Percentiles rank a stretch among this genome's conserved stretches.
phyloP scores from a whole-genome alignment of 2,113 vertebrate genomes.

The human (Homo sapiens) region DNA sequence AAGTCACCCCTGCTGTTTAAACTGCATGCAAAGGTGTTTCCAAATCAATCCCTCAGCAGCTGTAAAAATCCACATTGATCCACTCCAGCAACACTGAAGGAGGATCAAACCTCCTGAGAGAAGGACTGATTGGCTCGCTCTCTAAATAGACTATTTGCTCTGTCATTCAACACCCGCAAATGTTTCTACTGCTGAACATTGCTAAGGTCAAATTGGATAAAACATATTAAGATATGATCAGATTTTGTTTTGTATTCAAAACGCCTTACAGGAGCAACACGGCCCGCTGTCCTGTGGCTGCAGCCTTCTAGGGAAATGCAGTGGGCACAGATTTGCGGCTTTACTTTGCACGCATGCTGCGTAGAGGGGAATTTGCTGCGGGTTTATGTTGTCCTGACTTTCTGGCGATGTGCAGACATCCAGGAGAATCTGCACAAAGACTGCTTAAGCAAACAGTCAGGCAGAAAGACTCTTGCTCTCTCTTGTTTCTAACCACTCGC shows the following conservation, averaged over 20 bases:
- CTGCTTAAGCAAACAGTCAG: background rate
- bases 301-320: conserved; percentile 54
- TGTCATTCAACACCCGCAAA: conserved; percentile 33
- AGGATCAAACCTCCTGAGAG: background rate
- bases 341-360: background rate
- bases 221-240: conserved; percentile 77
- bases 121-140: conserved; percentile 24
- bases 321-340: background rate
- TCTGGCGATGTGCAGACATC: background rate
- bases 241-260: conserved; percentile 70
- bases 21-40: background rate
- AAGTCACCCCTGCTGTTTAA: background rate
- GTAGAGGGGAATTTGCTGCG: background rate
- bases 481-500: background rate
- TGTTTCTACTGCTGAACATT: background rate
- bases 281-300: conserved; percentile 35
- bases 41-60: background rate
- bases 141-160: conserved; percentile 46
- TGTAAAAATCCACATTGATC: background rate
- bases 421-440: background rate
- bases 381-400: background rate
- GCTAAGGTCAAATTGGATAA: conserved; percentile 75
- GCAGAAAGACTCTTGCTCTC: background rate
- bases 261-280: conserved; percentile 31
- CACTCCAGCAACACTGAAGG: background rate